phyloP scores from a whole-genome alignment of 2,888 invertebrate genomes.

The Cetonia aurata region DNA sequence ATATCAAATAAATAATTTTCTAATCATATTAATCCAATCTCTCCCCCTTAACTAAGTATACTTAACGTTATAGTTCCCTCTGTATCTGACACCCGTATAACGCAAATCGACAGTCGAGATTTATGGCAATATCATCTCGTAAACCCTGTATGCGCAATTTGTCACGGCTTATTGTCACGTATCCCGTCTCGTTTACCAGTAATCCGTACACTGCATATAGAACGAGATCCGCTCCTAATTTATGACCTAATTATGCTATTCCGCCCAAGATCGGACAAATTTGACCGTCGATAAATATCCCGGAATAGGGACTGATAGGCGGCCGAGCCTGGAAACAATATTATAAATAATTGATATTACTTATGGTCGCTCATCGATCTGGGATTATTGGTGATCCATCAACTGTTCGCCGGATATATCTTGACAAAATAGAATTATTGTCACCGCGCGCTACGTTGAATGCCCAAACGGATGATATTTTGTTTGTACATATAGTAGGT shows the following conservation, averaged over 20 bases:
- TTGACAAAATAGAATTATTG: constrained; percentile 33
- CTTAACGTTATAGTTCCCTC: too few relatives aligned
- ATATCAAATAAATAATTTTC: too few relatives aligned
- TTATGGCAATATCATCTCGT: constrained; percentile 47
- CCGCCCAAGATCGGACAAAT: background rate
- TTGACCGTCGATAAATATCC: constrained; percentile 7
- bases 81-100: too few relatives aligned
- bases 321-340: constrained; percentile 8
- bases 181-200: constrained; percentile 56
- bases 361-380: constrained; percentile 21
- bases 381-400: constrained; percentile 31
- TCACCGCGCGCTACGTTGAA: too few relatives aligned
- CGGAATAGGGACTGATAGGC: too few relatives aligned
- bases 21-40: too few relatives aligned
- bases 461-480: too few relatives aligned
- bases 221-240: constrained; percentile 47
- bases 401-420: constrained; percentile 26
- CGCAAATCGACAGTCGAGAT: constrained; percentile 39
- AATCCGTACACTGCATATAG: constrained; percentile 44
- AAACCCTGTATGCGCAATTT: constrained; percentile 55
- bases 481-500: too few relatives aligned
- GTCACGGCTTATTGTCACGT: constrained; percentile 62
- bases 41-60: too few relatives aligned
- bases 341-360: constrained; percentile 36
- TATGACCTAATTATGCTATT: constrained; percentile 52